A percentile compares a stretch with the other conserved stretches of the same genome.
These are phyloP conservation scores for Telmatochromis brachygnathus DNA, from an alignment of 2,113 vertebrate genomes.

Conservation along the genomic window DNA sequence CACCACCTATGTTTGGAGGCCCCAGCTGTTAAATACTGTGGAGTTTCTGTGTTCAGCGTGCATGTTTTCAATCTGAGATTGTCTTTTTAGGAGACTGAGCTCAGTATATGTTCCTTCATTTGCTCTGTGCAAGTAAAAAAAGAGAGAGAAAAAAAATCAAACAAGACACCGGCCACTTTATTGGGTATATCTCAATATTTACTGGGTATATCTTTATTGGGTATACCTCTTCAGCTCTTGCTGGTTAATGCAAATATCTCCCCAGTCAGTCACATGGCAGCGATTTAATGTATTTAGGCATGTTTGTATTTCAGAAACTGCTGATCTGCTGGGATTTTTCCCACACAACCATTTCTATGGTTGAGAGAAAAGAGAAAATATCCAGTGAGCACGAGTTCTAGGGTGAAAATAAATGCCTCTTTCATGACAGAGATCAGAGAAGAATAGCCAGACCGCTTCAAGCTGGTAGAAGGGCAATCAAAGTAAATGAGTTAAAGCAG, in stretches of 20 bases:
- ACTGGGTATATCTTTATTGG: not conserved
- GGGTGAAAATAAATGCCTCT: not conserved
- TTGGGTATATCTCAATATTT: not conserved
- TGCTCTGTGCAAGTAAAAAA: not conserved
- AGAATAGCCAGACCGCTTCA: not conserved
- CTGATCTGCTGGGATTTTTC: not conserved
- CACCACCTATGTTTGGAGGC: fast-evolving
- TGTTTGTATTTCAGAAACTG: not conserved
- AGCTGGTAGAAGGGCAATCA: not conserved
- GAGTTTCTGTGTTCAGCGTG: fast-evolving
- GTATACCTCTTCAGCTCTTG: not conserved
- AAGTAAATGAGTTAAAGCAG: not conserved
- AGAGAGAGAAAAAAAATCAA: fast-evolving
- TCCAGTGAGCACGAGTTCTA: not conserved
- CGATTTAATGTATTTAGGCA: not conserved
- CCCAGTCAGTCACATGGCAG: not conserved
- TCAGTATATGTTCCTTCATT: not conserved
- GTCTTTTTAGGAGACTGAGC: not conserved
- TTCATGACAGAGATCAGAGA: not conserved
- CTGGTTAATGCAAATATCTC: not conserved
- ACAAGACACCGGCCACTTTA: fast-evolving
- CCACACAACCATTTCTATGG: not conserved
- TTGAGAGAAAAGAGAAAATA: not conserved
- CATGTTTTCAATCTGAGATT: not conserved
- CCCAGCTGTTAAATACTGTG: not conserved